Evolutionary conservation across 2,113 vertebrate species (phyloP), one percentile per base, ranked within the genome.

Genomic region (Spheniscus mendiculus): DNA sequence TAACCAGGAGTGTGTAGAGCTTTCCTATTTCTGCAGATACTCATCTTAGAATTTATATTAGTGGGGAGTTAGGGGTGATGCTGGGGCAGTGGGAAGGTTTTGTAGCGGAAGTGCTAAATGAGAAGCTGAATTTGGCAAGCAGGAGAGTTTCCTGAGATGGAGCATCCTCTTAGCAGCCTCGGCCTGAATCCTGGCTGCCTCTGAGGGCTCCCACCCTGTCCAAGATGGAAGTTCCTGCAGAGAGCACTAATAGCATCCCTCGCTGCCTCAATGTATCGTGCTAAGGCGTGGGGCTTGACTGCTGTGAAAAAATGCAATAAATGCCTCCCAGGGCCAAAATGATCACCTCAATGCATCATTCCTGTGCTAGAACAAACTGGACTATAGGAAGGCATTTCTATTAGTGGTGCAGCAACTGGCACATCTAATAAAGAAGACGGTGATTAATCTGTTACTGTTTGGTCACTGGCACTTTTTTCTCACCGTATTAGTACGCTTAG

Each of bases 101-200:
- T 72, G 77, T 92, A 95, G 77, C 1, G 4, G 93, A 89, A 92
- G 52, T 1, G 2, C 52, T 82, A 90, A 89, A 91, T 76, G 72
- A 90, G 72, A 89, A 93, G 67, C 90, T 79, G 91, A 71, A 61
- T 79, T 84, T 93, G 95, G 95, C 96, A 96, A 93, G 69, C 40
- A 25, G n/a, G 44, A 81, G 44, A 62, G 16, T 89, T 95, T 84
- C 73, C 73, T 76, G 73, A 80, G 66, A 76, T 65, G 65, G 53
- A 93, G 81, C 73, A 93, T 87, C 83, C 27, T 89, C 29, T 72
- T 50, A 61, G 47, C 70, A 93, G 78, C 49, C 73, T 91, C 10
- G 10, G 80, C 42, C 66, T 87, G 53, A 76, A 69, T 92, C 42
- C 53, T 94, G 81, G n/a, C 74, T 87, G 49, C 62, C n/a, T 89